Percentiles rank a stretch among this genome's conserved stretches.
Conservation (phyloP, 2,797 vertebrate genomes). For the Chiloscyllium punctatum region DNA sequence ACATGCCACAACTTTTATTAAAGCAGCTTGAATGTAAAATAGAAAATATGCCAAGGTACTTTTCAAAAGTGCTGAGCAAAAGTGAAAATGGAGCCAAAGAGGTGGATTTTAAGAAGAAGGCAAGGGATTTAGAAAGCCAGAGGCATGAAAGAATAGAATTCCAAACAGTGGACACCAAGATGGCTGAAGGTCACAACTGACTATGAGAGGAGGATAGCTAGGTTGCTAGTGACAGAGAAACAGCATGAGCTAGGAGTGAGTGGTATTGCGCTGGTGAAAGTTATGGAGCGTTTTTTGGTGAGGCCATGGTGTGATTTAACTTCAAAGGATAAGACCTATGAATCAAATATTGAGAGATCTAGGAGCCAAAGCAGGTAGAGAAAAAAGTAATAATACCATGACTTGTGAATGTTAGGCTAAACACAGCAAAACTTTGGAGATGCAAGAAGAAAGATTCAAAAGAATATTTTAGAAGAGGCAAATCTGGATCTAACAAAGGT, state of each 20-base stretch:
- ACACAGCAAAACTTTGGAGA: neutral
- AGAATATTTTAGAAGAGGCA: neutral
- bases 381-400: neutral
- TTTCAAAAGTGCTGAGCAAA: neutral
- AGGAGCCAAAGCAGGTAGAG: neutral
- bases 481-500: neutral
- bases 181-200: neutral
- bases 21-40: neutral
- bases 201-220: neutral
- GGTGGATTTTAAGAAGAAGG: neutral
- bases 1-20: neutral
- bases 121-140: neutral
- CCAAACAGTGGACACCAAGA: neutral
- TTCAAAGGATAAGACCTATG: neutral
- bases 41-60: neutral
- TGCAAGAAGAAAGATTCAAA: neutral
- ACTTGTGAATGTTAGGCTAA: neutral
- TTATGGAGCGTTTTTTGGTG: neutral
- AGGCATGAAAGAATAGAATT: neutral
- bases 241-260: neutral
- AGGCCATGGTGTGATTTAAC: neutral
- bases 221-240: neutral
- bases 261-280: neutral
- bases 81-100: neutral
- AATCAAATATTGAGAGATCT: neutral